phyloP scores from a whole-genome alignment of 2,113 vertebrate species.

The Hypomesus transpacificus region DNA sequence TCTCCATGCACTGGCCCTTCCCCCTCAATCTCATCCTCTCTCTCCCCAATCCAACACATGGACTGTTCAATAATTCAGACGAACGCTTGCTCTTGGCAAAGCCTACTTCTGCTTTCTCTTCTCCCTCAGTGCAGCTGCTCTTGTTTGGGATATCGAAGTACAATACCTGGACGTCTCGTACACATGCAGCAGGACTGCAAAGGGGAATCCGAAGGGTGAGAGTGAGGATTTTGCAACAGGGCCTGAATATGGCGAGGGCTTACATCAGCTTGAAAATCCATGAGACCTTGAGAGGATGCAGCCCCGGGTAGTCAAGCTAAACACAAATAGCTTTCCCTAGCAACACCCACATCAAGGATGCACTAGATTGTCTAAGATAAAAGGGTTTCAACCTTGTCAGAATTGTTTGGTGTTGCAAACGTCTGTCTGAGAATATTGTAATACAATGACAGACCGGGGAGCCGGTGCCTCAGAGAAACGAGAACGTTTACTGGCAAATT shows the following conservation, averaged over 20 bases:
- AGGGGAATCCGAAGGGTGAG: background rate
- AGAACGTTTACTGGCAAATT: too few relatives aligned
- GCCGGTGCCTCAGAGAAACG: too few relatives aligned
- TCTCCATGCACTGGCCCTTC: background rate
- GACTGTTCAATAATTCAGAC: slow-evolving; percentile 58
- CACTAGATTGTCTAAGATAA: background rate
- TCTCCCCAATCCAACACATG: slow-evolving; percentile 15
- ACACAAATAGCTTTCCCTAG: background rate
- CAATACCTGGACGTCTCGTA: slow-evolving; percentile 6
- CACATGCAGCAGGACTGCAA: background rate
- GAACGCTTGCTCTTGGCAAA: slow-evolving; percentile 25
- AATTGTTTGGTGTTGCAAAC: too few relatives aligned
- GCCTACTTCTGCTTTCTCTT: slow-evolving; percentile 15
- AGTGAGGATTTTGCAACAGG: background rate
- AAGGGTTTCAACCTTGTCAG: background rate
- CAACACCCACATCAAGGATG: background rate
- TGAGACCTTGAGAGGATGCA: slow-evolving; percentile 9
- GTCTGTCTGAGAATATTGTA: too few relatives aligned
- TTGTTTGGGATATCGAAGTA: slow-evolving; percentile 13
- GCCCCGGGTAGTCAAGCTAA: slow-evolving; percentile 11
- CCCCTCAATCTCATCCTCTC: slow-evolving; percentile 6
- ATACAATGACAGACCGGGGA: too few relatives aligned
- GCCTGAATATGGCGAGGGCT: background rate
- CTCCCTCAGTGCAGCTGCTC: background rate
- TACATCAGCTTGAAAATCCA: slow-evolving; percentile 28